phyloP scores from a whole-genome alignment of 2,113 vertebrate genomes.

The Dermatemys mawii region DNA sequence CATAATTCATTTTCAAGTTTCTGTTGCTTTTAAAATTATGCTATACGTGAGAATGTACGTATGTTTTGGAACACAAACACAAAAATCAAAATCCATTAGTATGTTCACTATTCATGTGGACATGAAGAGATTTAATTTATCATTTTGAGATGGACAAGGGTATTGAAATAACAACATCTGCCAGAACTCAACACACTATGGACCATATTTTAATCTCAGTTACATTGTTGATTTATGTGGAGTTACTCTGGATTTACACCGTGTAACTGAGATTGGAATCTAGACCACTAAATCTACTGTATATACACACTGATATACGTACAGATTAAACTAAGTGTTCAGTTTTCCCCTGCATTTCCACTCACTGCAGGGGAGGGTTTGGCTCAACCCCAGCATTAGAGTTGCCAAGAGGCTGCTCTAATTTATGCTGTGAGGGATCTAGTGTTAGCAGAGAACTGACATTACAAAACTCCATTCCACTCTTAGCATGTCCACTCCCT shows the following conservation, averaged over 20 bases:
- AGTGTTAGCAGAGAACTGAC: neutral
- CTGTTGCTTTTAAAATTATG: neutral
- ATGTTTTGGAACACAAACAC: neutral
- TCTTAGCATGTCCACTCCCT: neutral
- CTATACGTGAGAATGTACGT: neutral
- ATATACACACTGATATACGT: neutral
- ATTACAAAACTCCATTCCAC: neutral
- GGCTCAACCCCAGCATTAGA: neutral
- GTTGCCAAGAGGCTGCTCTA: neutral
- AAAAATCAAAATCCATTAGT: neutral
- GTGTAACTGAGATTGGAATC: neutral
- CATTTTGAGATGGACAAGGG: neutral
- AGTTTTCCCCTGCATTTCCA: neutral
- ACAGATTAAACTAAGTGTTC: neutral
- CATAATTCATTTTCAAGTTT: neutral
- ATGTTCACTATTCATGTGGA: neutral
- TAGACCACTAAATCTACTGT: neutral
- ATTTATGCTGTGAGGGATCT: neutral
- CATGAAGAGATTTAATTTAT: accelerated
- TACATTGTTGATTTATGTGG: neutral
- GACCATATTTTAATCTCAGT: neutral
- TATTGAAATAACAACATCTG: neutral
- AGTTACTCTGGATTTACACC: neutral
- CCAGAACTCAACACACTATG: neutral
- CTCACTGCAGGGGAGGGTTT: neutral